A percentile compares a stretch with the other conserved stretches of the same genome.
Conservation (phyloP, 2,888 invertebrate genomes). For the Himalopsyche tibetana region DNA sequence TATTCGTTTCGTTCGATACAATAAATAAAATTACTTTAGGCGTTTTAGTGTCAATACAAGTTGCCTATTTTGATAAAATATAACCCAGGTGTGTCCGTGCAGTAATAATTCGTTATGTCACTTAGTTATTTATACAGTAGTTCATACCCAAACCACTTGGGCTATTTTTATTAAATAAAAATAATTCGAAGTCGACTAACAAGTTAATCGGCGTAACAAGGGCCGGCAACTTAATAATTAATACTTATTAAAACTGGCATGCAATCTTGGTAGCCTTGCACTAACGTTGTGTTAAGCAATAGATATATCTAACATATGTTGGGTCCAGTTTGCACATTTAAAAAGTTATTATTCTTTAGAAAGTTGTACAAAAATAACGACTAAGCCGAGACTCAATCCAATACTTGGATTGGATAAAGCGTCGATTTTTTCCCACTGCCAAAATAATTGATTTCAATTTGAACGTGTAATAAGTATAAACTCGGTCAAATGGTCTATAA, state of each 20-base stretch:
- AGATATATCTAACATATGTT: not conserved
- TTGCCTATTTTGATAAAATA: no score
- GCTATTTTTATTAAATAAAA: no score
- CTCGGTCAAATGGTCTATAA: constrained; percentile 34
- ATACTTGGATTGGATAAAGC: not conserved
- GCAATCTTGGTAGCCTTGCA: not conserved
- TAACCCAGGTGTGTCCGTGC: no score
- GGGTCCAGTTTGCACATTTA: not conserved
- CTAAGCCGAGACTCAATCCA: constrained; percentile 4
- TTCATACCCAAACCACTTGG: no score
- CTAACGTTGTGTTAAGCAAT: not conserved
- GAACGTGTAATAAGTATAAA: not conserved
- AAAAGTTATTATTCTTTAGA: constrained; percentile 34
- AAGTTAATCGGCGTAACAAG: not conserved
- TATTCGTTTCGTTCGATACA: no score
- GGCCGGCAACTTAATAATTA: constrained; percentile 5
- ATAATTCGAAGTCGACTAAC: not conserved
- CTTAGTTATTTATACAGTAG: no score
- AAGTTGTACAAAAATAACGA: constrained; percentile 7
- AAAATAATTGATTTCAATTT: constrained; percentile 20
- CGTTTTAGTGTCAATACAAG: no score
- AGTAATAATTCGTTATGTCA: no score
- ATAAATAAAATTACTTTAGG: no score
- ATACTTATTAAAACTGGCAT: constrained; percentile 4
- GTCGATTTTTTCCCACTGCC: not conserved